Base-by-base conservation (phyloP, 1,140 invertebrate species). In the Drosophila truncata region DNA sequence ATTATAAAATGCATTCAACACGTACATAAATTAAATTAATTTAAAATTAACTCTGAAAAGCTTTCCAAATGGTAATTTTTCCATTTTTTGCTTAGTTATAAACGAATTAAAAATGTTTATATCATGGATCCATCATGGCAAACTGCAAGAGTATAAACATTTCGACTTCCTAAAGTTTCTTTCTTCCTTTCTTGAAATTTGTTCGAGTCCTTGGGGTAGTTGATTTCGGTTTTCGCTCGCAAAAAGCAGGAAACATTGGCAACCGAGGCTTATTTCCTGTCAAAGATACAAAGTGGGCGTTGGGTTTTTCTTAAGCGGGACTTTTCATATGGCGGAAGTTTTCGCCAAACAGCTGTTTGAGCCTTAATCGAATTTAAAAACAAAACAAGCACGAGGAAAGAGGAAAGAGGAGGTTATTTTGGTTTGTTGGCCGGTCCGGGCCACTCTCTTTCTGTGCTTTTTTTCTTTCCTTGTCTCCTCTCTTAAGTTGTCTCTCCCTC, bases 341-440 rank as follows among this genome's bases (percentile, higher is more conserved):
- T 55, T 54, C 20, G 35, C 11, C 16, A 31, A 44, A 77, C 74
- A 77, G 74, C 62, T 77, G 74, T 50, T 52, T 25, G 20, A 69
- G 33, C 33, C 27, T 16, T 35, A 66, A 27, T 29, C 8, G 14
- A 69, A 29, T 61, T 41, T 14, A 59, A 47, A 47, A 35, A 69
- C 52, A 37, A 66, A 25, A 42, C 7, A n/a, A 23, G 18, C 37
- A 7, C n/a, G 10, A 23, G 39, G 5, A 31, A 41, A 42, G 27
- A n/a, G n/a, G n/a, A n/a, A n/a, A n/a, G 27, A 42, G 27, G 52
- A 41, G 37, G 44, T 41, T 58, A 67, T 70, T 77, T 52, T 16
- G 46, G 39, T 70, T 70, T 54, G 33, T 69, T 67, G 61, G 83
- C 67, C 80, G 80, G 77, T 39, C 35, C 20, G 50, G 62, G 18